Evolutionary conservation across 2,888 invertebrate species (phyloP).

Genomic region (Drosophila antonietae): DNA sequence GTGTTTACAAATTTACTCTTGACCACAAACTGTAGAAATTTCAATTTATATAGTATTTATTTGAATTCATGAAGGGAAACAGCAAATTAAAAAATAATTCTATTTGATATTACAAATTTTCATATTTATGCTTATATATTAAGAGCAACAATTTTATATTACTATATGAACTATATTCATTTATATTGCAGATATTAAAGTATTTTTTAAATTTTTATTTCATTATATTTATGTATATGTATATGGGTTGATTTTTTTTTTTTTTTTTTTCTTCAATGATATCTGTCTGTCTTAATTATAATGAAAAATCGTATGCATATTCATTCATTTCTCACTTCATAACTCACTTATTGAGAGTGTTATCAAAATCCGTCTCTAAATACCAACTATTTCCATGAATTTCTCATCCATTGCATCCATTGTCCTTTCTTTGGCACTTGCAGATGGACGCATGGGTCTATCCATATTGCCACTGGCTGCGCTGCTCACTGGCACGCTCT

Average conservation of each 20-base stretch:
- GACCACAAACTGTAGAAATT: not conserved
- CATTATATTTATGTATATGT: not conserved
- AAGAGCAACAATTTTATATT: too few species aligned
- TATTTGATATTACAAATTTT: not conserved
- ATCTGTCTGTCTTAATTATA: too few species aligned
- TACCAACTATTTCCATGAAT: not conserved
- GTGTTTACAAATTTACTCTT: not conserved
- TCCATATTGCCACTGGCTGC: slow-evolving; percentile 90
- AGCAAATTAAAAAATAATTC: too few species aligned
- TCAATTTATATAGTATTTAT: not conserved
- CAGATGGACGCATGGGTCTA: slow-evolving; percentile 89
- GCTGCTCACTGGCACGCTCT: slow-evolving; percentile 88
- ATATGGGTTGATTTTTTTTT: too few species aligned
- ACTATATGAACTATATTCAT: too few species aligned
- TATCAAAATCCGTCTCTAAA: too few species aligned
- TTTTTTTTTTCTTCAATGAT: too few species aligned
- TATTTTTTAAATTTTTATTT: not conserved
- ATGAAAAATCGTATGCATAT: not conserved
- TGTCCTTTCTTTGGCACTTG: not conserved
- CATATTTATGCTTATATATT: not conserved
- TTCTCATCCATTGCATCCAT: not conserved
- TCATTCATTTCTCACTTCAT: too few species aligned
- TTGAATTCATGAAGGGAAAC: too few species aligned
- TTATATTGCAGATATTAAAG: too few species aligned
- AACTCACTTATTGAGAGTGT: too few species aligned